Conservation (phyloP, 2,888 invertebrate species). For the Resseliella maxima region DNA sequence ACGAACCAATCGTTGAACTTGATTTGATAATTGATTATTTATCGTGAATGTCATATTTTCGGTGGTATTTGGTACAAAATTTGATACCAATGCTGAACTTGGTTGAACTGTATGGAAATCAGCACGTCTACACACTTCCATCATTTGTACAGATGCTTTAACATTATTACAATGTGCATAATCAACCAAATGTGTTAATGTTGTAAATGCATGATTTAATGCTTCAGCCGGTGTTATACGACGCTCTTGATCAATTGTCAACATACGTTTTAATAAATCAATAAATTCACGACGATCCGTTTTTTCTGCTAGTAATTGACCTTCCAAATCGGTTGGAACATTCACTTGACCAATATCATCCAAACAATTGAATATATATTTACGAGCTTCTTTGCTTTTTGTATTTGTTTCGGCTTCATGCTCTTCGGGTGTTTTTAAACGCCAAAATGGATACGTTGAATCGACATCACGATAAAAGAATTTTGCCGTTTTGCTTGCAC, state of each 20-base stretch:
- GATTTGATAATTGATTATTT: slow-evolving; percentile 86
- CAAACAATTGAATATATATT: slow-evolving; percentile 99
- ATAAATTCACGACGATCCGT: slow-evolving; percentile 98
- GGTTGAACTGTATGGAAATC: slow-evolving; percentile 69
- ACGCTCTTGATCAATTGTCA: slow-evolving; percentile 97
- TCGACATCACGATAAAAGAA: slow-evolving; percentile 98
- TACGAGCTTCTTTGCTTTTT: slow-evolving; percentile 98
- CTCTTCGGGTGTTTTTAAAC: slow-evolving; percentile 95
- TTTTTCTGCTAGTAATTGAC: slow-evolving; percentile 95
- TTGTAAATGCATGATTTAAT: slow-evolving; percentile 93
- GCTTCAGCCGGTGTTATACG: slow-evolving; percentile 97
- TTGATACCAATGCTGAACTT: slow-evolving; percentile 76
- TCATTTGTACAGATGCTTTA: slow-evolving; percentile 97
- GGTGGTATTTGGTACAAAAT: slow-evolving; percentile 81
- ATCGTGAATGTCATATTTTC: slow-evolving; percentile 93
- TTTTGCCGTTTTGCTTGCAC: slow-evolving; percentile 97
- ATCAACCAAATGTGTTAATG: slow-evolving; percentile 91
- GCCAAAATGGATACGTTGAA: slow-evolving; percentile 88
- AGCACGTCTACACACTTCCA: slow-evolving; percentile 82
- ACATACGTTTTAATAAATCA: slow-evolving; percentile 96
- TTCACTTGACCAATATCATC: slow-evolving; percentile 98
- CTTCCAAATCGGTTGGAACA: slow-evolving; percentile 96
- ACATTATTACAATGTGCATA: slow-evolving; percentile 98
- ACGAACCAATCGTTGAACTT: slow-evolving; percentile 77
- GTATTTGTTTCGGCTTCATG: slow-evolving; percentile 97